These are phyloP conservation scores for Rattus rattus DNA, from an alignment of 2,113 vertebrate genomes.

Conservation along the genomic window DNA sequence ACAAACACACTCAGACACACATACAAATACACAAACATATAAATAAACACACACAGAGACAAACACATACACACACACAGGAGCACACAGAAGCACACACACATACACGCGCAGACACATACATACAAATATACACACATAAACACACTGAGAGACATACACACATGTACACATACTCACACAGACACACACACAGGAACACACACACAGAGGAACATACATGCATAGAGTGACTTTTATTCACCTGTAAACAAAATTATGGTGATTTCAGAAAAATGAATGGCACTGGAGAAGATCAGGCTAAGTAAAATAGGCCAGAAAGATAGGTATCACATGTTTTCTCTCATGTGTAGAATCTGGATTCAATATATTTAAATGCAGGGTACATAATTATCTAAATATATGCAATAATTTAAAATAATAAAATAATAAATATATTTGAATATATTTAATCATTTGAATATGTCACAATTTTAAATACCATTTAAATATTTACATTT, in stretches of 20 bases:
- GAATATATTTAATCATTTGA: not conserved
- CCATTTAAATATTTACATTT: not conserved
- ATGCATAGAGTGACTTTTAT: not conserved
- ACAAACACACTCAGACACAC: too few relatives aligned
- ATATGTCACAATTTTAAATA: not conserved
- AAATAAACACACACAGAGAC: too few relatives aligned
- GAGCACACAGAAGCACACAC: too few relatives aligned
- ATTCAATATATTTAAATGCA: not conserved
- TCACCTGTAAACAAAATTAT: not conserved
- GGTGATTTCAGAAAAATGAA: not conserved
- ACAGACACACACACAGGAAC: not conserved
- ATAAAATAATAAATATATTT: not conserved
- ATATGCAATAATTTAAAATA: not conserved
- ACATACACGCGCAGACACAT: too few relatives aligned
- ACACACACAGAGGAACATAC: not conserved
- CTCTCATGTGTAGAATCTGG: not conserved
- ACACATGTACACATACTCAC: too few relatives aligned
- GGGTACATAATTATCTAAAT: not conserved
- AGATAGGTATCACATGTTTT: not conserved
- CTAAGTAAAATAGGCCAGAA: not conserved
- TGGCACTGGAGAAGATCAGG: not conserved
- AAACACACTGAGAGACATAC: too few relatives aligned
- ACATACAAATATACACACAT: not conserved
- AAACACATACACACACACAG: not conserved
- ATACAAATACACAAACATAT: too few relatives aligned